Evolutionary conservation across 2,888 invertebrate species (phyloP), one percentile per base, ranked within the genome.

Genomic region (Blomia tropicalis): DNA sequence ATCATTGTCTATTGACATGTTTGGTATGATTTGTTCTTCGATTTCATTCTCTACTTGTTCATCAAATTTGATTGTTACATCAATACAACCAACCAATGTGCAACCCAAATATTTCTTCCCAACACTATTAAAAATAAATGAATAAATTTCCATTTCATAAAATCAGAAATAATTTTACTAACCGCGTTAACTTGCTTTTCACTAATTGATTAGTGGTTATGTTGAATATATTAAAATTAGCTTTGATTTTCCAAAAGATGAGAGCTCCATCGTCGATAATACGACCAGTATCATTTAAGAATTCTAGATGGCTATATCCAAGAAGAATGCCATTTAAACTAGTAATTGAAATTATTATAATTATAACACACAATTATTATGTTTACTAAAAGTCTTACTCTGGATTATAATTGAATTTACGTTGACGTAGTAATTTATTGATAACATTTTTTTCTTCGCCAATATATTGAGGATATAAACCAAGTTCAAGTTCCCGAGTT

Each of bases 351-450:
- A n/a, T 14, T n/a, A n/a, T 17, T 17, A 17, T 17, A 51, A 51
- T n/a, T 2, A 51, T 3, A 25, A n/a, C 3, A 30, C 2, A n/a
- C n/a, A 3, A 41, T 41, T 41, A 3, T 41, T 4, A 11, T 53
- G 54, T 54, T 19, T 2, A 31, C 4, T 14, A 3, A 5, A n/a
- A n/a, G n/a, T 19, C 14, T 58, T 58, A 62, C 62, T 62, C 62
- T 17, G 56, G 29, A 62, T 62, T 62, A 44, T 62, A 62, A 58
- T 62, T 62, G 58, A 36, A 62, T 58, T 62, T 62, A 30, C 25
- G 29, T n/a, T 56, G 43, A 7, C 36, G 30, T 7, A 62, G 5
- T 14, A 62, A 31, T 41, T 36, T 56, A 47, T 58, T 36, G 5
- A 62, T 43, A 31, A 36, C 56, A 7, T 32, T 27, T 41, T 62